Base-by-base conservation (phyloP, 1,140 invertebrate genomes). In the Pomacea maculata region DNA sequence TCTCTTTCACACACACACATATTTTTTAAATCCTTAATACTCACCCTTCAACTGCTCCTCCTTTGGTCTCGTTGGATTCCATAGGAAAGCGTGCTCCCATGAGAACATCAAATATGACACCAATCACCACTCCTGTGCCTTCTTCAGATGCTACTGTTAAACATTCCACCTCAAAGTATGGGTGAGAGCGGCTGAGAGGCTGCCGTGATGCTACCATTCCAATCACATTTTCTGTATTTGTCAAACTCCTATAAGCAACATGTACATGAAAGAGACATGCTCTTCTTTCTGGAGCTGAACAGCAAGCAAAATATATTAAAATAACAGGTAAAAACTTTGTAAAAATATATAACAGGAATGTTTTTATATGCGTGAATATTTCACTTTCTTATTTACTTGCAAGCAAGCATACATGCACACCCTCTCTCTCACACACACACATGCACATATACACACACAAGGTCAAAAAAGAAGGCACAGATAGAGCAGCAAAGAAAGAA, bases 11-110 rank as follows among this genome's bases (percentile, higher is more conserved):
- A 70, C 21, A n/a, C 67, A 70, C 67, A 70, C 21, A n/a, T 7
- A 14, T 10, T n/a, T 70, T 34, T 8, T 15, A 8, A 17, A 21
- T 61, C 57, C 1, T 61, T 61, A 14, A 12, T 34, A 63, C 85
- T 77, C 78, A 88, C 87, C 83, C 83, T 54, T 86, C 83, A 45
- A 86, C 83, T 64, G 82, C 82, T 57, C 87, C 87, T 70, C 85
- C 87, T 55, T 79, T 82, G 55, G 82, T 77, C 34, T 85, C 83
- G 61, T 83, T 83, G 52, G 82, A 78, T 14, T 85, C 82, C 81
- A 86, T 81, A n/a, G 86, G 86, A 57, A 84, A 84, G 5, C 78
- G 79, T 11, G 82, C 81, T 21, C 63, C 57, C 71, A 79, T 82
- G 17, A 87, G 76, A 21, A 83, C 54, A 76, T 87, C 84, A 75